Conservation (phyloP, 2,888 invertebrate species). For the Stenotaenia linearis region DNA sequence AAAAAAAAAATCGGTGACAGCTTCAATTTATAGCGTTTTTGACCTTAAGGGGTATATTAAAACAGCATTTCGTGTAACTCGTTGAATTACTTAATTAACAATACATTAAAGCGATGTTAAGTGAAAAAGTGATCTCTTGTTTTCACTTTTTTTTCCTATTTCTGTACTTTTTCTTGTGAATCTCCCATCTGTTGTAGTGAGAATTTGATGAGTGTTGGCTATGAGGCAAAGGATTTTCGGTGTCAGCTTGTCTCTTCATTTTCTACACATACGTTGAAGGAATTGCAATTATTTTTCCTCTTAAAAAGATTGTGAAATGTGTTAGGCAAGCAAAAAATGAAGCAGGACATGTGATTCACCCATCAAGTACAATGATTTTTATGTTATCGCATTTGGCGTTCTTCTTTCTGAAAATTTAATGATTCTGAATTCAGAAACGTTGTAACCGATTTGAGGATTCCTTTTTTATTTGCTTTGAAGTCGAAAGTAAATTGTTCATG, state of each 20-base stretch:
- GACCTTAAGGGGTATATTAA: slow-evolving; percentile 11
- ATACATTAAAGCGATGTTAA: neutral
- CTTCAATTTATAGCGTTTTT: neutral
- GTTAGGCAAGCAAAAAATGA: neutral
- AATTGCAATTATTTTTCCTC: slow-evolving; percentile 7
- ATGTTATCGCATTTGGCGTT: neutral
- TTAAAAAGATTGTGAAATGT: neutral
- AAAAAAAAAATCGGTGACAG: neutral
- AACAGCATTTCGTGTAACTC: neutral
- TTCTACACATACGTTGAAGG: neutral
- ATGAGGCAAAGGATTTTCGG: slow-evolving; percentile 20
- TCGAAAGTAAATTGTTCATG: neutral
- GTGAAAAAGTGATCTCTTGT: neutral
- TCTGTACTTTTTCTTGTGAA: neutral
- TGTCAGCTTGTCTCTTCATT: slow-evolving; percentile 20
- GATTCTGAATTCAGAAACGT: neutral
- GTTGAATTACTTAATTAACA: slow-evolving; percentile 4
- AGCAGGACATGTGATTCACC: neutral
- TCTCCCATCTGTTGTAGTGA: slow-evolving; percentile 12
- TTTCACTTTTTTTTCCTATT: neutral
- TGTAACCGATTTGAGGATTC: neutral
- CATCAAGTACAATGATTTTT: neutral
- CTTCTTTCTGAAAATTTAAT: neutral
- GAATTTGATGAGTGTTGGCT: slow-evolving; percentile 19
- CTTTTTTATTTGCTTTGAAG: neutral